Evolutionary conservation across 2,888 invertebrate species (phyloP), one percentile per base, ranked within the genome.

Genomic region (Panopea generosa): DNA sequence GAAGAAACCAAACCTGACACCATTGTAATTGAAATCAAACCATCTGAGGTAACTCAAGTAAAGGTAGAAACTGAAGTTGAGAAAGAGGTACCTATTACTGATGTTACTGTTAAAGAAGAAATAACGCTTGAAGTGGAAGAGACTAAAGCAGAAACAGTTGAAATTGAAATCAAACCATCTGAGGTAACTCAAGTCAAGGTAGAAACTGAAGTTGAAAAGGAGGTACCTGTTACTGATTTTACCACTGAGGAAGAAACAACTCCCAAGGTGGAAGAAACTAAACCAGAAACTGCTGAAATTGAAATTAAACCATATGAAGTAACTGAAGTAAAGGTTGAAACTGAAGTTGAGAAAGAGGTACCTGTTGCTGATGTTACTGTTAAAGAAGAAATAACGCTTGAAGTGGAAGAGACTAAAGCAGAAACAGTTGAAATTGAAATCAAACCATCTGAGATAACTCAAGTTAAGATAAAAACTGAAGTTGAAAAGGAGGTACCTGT

Each of bases 1-100:
- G 71, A 70, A 45, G 79, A 81, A 56, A 33, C 60, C 14, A 22
- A 49, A 11, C 50, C 56, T 33, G 55, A 69, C 22, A 20, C 43
- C 24, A 11, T 33, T 50, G 38, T 63, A 16, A 11, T 67, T 26
- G 65, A 61, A 63, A 47, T 61, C 11, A 56, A 45, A 59, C 57
- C 59, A 6, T 24, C 20, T 40, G 40, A 24, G 22, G 67, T 47
- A 20, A 65, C 43, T 40, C n/a, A 53, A 43, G 49, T 56, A 22
- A 55, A 57, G 52, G 38, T n/a, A 57, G 49, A 49, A 3, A 45
- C 33, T 24, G 45, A 69, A 65, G 65, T 52, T 43, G 53, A 57
- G 6, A 47, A 29, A 2, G 62, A 60, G 65, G 45, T n/a, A 63
- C 49, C 40, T 50, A n/a, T 65, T 40, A 14, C 69, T 45, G 61